Evolutionary conservation across 2,888 invertebrate species (phyloP).

Genomic region (Tupiocoris notatus): DNA sequence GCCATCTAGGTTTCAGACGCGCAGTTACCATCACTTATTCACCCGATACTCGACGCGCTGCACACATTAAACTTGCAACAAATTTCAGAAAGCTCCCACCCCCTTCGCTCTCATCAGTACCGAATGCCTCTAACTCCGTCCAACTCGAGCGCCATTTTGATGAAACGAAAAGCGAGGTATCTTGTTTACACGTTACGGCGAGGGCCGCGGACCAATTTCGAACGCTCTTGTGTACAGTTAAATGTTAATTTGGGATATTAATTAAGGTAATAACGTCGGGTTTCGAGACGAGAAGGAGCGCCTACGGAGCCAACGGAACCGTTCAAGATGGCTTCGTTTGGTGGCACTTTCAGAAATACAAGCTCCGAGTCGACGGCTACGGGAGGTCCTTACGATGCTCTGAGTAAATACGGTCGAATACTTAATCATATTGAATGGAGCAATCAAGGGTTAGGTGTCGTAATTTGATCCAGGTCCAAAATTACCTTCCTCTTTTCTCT

Average conservation of each 20-base stretch:
- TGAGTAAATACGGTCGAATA: background rate
- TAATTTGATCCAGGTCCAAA: conserved; percentile 32
- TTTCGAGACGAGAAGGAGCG: background rate
- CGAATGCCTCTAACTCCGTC: no score
- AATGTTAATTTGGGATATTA: conserved; percentile 43
- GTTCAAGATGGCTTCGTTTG: background rate
- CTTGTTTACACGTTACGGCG: conserved; percentile 14
- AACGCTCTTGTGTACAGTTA: conserved; percentile 25
- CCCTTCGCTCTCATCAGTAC: background rate
- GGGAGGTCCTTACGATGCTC: background rate
- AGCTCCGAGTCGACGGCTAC: background rate
- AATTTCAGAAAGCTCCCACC: conserved; percentile 16
- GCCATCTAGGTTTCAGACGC: conserved; percentile 35
- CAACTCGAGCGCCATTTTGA: conserved; percentile 3
- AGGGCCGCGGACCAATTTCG: conserved; percentile 15
- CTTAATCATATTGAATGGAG: conserved; percentile 41
- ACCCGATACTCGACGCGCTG: conserved; percentile 16
- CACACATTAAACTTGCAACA: conserved; percentile 36
- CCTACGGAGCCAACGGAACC: background rate
- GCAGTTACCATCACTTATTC: conserved; percentile 24
- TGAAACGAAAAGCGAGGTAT: conserved; percentile 14
- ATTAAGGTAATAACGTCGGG: conserved; percentile 39
- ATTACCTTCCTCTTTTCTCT: conserved; percentile 19
- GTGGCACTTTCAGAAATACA: background rate
- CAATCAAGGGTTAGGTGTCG: conserved; percentile 34